Percentiles rank a stretch among this genome's conserved stretches.
Conservation (phyloP, 1,140 invertebrate species). For the Drosophila watanabei region DNA sequence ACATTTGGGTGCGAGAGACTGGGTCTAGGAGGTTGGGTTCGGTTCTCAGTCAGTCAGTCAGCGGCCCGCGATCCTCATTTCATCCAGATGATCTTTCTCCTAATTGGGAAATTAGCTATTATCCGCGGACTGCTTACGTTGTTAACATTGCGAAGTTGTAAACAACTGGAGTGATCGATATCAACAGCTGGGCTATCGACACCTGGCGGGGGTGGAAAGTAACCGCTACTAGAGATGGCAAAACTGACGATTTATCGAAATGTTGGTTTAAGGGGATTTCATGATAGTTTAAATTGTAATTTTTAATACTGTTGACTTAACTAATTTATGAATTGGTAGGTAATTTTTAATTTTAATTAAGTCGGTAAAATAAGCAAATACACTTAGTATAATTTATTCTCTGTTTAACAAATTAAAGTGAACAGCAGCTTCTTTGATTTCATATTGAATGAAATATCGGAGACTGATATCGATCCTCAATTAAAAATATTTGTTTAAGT, state of each 20-base stretch:
- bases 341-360: too few relatives aligned
- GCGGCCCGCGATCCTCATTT: constrained; percentile 48
- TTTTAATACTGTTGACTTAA: too few relatives aligned
- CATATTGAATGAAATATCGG: too few relatives aligned
- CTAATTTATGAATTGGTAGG: too few relatives aligned
- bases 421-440: too few relatives aligned
- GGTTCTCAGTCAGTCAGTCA: constrained; percentile 12
- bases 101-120: background rate
- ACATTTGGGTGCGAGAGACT: constrained; percentile 51
- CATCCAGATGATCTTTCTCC: constrained; percentile 25
- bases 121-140: constrained; percentile 38
- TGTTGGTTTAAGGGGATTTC: background rate
- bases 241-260: background rate
- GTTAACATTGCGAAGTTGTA: constrained; percentile 51
- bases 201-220: constrained; percentile 15
- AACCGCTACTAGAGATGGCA: constrained; percentile 15
- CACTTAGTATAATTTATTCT: too few relatives aligned
- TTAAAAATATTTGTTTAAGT: too few relatives aligned
- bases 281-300: too few relatives aligned
- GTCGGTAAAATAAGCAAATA: too few relatives aligned
- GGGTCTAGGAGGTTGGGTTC: constrained; percentile 18
- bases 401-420: too few relatives aligned
- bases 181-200: constrained; percentile 35
- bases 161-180: constrained; percentile 50
- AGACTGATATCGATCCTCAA: too few relatives aligned